A percentile compares a stretch with the other conserved stretches of the same genome.
Evolutionary conservation across 2,888 invertebrate genomes (phyloP).

Genomic region (Drosophila crucigera): DNA sequence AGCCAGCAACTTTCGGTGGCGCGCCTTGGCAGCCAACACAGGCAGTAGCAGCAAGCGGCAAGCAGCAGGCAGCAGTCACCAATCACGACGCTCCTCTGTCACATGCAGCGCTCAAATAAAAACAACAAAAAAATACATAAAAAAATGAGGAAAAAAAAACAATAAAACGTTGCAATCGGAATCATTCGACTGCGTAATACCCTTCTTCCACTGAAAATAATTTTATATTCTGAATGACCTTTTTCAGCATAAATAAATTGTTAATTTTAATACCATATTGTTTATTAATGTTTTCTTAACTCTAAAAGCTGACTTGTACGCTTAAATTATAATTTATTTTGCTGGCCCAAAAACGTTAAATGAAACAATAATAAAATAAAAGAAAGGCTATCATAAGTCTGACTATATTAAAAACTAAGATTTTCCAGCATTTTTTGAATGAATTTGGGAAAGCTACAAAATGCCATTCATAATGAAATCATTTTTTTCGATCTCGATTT

Average conservation of each 20-base stretch:
- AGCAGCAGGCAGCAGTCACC: slow-evolving; percentile 28
- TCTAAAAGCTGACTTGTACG: neutral
- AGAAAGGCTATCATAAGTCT: neutral
- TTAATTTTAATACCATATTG: neutral
- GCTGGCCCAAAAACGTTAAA: neutral
- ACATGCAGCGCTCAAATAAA: slow-evolving; percentile 62
- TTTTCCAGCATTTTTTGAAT: neutral
- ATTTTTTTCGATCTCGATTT: too few relatives aligned
- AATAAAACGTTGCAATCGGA: neutral
- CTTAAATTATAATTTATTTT: neutral
- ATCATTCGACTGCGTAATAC: neutral
- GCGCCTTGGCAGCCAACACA: slow-evolving; percentile 15
- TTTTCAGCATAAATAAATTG: neutral
- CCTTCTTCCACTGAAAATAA: neutral
- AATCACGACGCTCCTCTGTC: slow-evolving; percentile 36
- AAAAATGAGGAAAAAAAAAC: neutral
- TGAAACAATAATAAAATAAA: neutral
- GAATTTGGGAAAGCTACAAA: too few relatives aligned
- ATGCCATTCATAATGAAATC: too few relatives aligned
- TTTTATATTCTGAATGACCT: neutral
- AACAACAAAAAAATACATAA: slow-evolving; percentile 32
- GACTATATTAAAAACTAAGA: neutral
- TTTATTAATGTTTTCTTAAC: neutral
- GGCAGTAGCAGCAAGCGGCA: slow-evolving; percentile 9
- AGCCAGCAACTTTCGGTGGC: slow-evolving; percentile 18